Evolutionary conservation across 1,140 invertebrate genomes (phyloP).

Genomic region (Temnothorax nylanderi): DNA sequence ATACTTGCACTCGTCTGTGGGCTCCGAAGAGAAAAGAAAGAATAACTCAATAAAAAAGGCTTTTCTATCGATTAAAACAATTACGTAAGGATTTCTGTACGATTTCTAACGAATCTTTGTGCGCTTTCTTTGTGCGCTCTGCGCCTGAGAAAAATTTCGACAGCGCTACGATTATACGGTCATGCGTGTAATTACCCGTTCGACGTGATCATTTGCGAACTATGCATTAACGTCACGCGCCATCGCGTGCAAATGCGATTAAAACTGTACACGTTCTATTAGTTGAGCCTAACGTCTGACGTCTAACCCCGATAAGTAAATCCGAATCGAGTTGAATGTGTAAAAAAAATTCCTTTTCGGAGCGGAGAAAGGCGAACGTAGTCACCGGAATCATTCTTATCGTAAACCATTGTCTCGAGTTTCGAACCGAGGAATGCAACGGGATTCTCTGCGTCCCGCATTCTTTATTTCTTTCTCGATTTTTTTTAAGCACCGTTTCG

Average conservation of each 20-base stretch:
- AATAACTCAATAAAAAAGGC: not conserved
- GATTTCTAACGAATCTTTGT: not conserved
- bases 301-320: not conserved
- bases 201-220: not conserved
- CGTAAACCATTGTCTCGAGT: not conserved
- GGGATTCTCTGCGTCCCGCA: not conserved
- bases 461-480: not conserved
- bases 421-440: slow-evolving; percentile 19
- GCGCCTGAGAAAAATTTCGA: not conserved
- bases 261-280: not conserved
- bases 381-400: not conserved
- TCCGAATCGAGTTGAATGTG: not conserved
- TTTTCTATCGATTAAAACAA: not conserved
- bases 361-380: not conserved
- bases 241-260: slow-evolving; percentile 21
- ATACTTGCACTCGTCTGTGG: not conserved
- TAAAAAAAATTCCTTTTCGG: not conserved
- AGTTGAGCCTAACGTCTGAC: not conserved
- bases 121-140: not conserved
- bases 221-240: slow-evolving; percentile 21
- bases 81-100: slow-evolving; percentile 1
- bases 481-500: slow-evolving; percentile 10
- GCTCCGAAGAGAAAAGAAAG: not conserved
- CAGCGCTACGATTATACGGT: not conserved
- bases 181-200: slow-evolving; percentile 28